Evolutionary conservation across 2,113 vertebrate species (phyloP).

Genomic region (Formicarius rufipectus): DNA sequence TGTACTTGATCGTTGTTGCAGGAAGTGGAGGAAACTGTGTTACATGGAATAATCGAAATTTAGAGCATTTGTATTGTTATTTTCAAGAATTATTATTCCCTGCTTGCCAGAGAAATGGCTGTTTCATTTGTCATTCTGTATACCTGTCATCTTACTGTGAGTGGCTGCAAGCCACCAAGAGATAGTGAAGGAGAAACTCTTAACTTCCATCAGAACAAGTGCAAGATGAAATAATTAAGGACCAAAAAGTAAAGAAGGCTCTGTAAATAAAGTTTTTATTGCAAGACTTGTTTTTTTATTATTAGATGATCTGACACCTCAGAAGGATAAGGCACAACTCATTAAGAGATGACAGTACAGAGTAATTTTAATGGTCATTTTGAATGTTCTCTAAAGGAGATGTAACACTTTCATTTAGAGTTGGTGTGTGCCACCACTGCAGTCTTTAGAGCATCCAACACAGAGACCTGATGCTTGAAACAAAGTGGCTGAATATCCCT

Average conservation of each 20-base stretch:
- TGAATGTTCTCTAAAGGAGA: neutral
- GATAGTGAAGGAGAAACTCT: neutral
- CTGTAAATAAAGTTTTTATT: neutral
- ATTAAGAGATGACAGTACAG: neutral
- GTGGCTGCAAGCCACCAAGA: neutral
- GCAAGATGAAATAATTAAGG: accelerated
- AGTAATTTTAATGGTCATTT: neutral
- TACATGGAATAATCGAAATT: constrained; percentile 49
- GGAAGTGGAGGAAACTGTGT: constrained; percentile 29
- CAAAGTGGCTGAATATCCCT: neutral
- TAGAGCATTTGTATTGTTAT: neutral
- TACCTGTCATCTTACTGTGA: neutral
- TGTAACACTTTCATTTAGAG: neutral
- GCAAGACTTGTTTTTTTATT: neutral
- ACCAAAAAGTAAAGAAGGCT: neutral
- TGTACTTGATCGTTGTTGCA: neutral
- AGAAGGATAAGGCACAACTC: neutral
- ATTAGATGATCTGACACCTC: neutral
- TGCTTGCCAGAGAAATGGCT: neutral
- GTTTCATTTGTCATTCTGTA: neutral
- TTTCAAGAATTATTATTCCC: constrained; percentile 29
- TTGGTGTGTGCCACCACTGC: neutral
- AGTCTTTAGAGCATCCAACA: neutral
- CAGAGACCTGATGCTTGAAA: neutral
- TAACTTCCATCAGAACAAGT: neutral